Evolutionary conservation across 2,888 invertebrate species (phyloP), one percentile per base, ranked within the genome.

Genomic region (Eilema caniola): DNA sequence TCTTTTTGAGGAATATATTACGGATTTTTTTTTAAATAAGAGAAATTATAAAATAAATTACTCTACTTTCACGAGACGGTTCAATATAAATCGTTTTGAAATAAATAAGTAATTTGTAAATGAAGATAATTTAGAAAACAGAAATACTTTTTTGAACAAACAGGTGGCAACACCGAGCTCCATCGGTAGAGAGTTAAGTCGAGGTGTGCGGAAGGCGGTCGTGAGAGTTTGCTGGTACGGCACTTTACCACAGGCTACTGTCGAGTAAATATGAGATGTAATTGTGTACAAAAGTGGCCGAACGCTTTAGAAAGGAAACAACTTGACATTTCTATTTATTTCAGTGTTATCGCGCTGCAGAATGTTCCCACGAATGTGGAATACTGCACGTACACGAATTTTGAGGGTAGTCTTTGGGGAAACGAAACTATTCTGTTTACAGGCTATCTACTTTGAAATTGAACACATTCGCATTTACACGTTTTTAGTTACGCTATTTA

Each of bases 141-240:
- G 31, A 37, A 37, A 37, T 37, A 37, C 1, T 37, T 12, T 37
- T 37, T 53, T n/a, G n/a, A 20, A 10, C 4, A 10, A 10, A 53
- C 8, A 53, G 10, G 7, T n/a, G 53, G 53, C 53, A 53, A 53
- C 53, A 53, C 53, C 20, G n/a, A 53, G 53, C 53, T 53, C 53
- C n/a, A 53, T n/a, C 53, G 53, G n/a, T 53, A n/a, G n/a, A 53
- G 81, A 67, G 69, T 62, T 62, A 60, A 67, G 66, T 60, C 60
- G 72, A 74, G 71, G 69, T 75, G 71, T 73, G 68, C 67, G 76
- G 67, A 66, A 72, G 65, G 47, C 66, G 28, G 53, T 53, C 66
- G 61, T 61, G 69, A 61, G 65, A 72, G 62, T 53, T 53, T 53
- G n/a, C 53, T 53, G 53, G 53, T n/a, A 53, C n/a, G 53, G 53